phyloP scores from a whole-genome alignment of 2,113 vertebrate genomes.

The Verasper variegatus region DNA sequence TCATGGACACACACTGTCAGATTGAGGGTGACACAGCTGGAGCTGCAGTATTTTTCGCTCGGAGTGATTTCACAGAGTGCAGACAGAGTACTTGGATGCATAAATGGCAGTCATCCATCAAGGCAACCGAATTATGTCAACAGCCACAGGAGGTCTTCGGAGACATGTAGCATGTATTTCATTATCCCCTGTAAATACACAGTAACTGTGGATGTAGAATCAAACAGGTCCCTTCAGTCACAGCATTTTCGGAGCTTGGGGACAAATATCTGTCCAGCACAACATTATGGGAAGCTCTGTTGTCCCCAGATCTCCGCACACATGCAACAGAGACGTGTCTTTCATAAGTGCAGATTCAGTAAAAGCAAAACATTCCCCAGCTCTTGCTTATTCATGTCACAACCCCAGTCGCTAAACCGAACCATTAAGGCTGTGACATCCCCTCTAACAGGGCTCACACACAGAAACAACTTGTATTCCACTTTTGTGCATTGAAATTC shows the following conservation, averaged over 20 bases:
- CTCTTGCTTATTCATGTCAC: constrained; percentile 26
- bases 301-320: neutral
- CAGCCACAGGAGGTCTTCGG: constrained; percentile 1
- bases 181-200: constrained; percentile 18
- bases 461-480: constrained; percentile 54
- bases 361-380: neutral
- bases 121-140: constrained; percentile 55
- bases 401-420: constrained; percentile 14
- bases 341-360: constrained; percentile 14
- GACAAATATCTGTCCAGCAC: constrained; percentile 9
- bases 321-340: neutral
- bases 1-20: neutral
- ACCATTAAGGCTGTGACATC: constrained; percentile 28
- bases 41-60: constrained; percentile 11
- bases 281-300: neutral
- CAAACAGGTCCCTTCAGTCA: constrained; percentile 35
- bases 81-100: constrained; percentile 37
- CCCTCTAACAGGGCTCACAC: constrained; percentile 11
- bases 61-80: constrained; percentile 18
- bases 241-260: constrained; percentile 1
- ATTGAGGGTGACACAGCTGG: neutral
- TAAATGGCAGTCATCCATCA: constrained; percentile 63
- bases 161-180: constrained; percentile 38
- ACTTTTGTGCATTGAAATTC: constrained; percentile 57
- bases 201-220: constrained; percentile 37